Evolutionary conservation across 2,113 vertebrate genomes (phyloP), one percentile per base, ranked within the genome.

Genomic region (Emydura subglobosa): DNA sequence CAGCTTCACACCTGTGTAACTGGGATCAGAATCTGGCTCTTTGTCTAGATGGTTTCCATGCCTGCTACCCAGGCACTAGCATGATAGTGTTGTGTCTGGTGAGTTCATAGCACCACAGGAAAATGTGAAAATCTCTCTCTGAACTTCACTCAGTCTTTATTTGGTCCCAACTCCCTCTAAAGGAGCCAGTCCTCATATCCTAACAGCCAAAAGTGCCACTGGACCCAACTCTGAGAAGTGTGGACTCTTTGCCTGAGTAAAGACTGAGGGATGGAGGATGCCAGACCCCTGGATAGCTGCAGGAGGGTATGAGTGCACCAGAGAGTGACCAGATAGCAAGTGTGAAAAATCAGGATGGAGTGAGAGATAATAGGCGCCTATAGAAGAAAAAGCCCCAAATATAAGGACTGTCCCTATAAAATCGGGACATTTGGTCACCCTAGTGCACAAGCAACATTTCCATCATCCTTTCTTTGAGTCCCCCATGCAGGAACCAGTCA

Each of bases 51-150:
- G 47, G 44, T n/a, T 74, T 79, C 25, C 79, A 10, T n/a, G 82
- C 25, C 29, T 42, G 47, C 54, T 79, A 27, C 25, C 50, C 76
- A 31, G 31, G 39, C 24, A 31, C 44, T 14, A 91, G 39, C 4
- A 65, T 4, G 22, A 1, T 92, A 17, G 39, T 65, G 27, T 2
- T 88, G 17, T 29, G 79, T 78, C n/a, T 93, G 31, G 59, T 16
- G 49, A 92, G 87, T 21, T 80, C 90, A 54, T 11, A 88, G 29
- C 3, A 34, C 51, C 59, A 78, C 85, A 55, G 55, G 49, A 59
- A 1, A 1, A 25, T 19, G 76, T 14, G 3, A 10, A 84, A 86
- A 39, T n/a, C 5, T 12, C 0, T 0, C 82, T 86, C 57, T 85
- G 51, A 90, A 87, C 42, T 86, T 83, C 49, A 34, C 51, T 86